Base-by-base conservation (phyloP, 2,113 vertebrate genomes). In the Caretta caretta region DNA sequence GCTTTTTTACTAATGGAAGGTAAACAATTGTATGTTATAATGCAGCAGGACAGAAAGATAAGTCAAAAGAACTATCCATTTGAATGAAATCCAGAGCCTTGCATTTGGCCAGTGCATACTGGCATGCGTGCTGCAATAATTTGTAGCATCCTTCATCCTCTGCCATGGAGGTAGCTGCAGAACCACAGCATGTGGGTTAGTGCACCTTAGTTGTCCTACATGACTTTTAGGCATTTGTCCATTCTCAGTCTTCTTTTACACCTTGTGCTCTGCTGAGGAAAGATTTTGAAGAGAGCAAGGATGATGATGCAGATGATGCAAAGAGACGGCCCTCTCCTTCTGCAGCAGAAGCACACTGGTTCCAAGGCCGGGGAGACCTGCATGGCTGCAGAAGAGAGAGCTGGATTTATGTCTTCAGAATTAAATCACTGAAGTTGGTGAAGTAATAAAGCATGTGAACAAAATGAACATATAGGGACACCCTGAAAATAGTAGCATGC, bases 381-480 rank as follows among this genome's bases (percentile, higher is more conserved):
- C 56, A 6, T 42, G 38, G 38, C 72, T 25, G 11, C 10, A 75
- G 19, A 46, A 75, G n/a, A 38, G 6, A n/a, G 72, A 42, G 10
- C 72, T 46, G 22, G 72, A 24, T 24, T 25, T 42, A 42, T 11
- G 5, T 24, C n/a, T 88, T 7, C n/a, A 38, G 16, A 46, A 76
- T 90, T 75, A 31, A 59, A 75, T 88, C 25, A 54, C 49, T 59
- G 27, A 90, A 88, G 19, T 38, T 91, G 51, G 31, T 29, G 87
- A 69, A 95, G 84, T 82, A 48, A 38, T 42, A 5, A 29, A 86
- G 35, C 1, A 1, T 16, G 22, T 86, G 48, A 84, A 75, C 54
- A 89, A 93, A 92, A 76, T 75, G 6, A 13, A 48, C 35, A 6
- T 84, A 87, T 81, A 27, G 9, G 48, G 6, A 42, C 5, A 75